phyloP scores from a whole-genome alignment of 2,797 vertebrate genomes.

The Sebastes vulpes region DNA sequence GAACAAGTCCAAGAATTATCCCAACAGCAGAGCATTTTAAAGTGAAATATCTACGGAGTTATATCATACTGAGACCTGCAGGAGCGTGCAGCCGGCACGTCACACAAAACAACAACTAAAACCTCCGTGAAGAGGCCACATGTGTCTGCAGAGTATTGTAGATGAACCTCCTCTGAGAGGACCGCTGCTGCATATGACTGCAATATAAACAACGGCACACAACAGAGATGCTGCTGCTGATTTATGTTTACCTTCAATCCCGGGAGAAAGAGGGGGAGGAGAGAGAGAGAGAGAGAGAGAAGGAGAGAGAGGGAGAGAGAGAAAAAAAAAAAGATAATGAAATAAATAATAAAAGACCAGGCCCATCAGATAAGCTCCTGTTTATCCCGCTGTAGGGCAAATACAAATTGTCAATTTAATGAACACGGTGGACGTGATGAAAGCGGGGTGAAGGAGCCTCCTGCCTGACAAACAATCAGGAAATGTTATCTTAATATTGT shows the following conservation, averaged over 20 bases:
- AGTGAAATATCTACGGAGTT: slow-evolving; percentile 50
- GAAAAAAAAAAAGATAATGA: slow-evolving; percentile 73
- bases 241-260: slow-evolving; percentile 86
- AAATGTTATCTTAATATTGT: slow-evolving; percentile 93
- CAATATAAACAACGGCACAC: slow-evolving; percentile 79
- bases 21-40: slow-evolving; percentile 53
- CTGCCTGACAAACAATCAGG: slow-evolving; percentile 89
- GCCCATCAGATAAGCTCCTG: slow-evolving; percentile 85
- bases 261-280: slow-evolving; percentile 62
- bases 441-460: slow-evolving; percentile 84
- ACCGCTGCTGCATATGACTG: slow-evolving; percentile 74
- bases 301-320: background rate
- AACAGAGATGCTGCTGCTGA: slow-evolving; percentile 78
- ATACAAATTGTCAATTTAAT: slow-evolving; percentile 90
- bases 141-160: slow-evolving; percentile 66
- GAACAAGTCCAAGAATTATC: slow-evolving; percentile 35
- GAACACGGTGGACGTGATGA: slow-evolving; percentile 86
- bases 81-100: slow-evolving; percentile 40
- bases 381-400: slow-evolving; percentile 87
- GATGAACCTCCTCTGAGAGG: slow-evolving; percentile 73
- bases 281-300: slow-evolving; percentile 20
- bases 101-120: slow-evolving; percentile 59
- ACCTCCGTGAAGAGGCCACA: slow-evolving; percentile 73
- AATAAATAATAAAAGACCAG: slow-evolving; percentile 85
- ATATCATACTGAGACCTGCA: slow-evolving; percentile 36